Evolutionary conservation across 2,888 invertebrate genomes (phyloP), one percentile per base, ranked within the genome.

Genomic region (Leucophenga maculata): DNA sequence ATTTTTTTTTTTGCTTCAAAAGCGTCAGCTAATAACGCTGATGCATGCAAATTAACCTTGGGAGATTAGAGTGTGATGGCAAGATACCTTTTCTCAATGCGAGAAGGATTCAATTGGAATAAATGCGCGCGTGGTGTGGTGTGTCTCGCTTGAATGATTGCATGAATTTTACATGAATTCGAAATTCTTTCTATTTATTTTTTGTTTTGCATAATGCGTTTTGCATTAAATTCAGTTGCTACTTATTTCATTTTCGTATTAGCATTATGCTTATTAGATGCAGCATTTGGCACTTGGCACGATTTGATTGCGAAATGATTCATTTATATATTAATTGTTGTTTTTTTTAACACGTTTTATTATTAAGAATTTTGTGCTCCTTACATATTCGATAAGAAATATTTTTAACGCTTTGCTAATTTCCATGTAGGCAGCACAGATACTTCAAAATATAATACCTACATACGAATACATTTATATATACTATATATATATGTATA

Each of bases 21-120:
- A 50, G 48, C 16, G 50, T n/a, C 50, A 16, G 50, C 50, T 50
- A 50, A n/a, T 50, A 18, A 16, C 18, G 50, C 16, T 50, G 50
- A n/a, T 50, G 50, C 50, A 50, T 62, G 62, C 20, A 62, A 62
- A 62, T 62, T 62, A 62, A 62, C 62, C 62, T 62, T 62, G 62
- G 44, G 16, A 44, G 62, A 62, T 62, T 32, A 62, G 62, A 20
- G 44, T 31, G 32, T n/a, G 44, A 39, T 39, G 39, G 39, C 39
- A 6, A 20, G 44, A 39, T 39, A 32, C 39, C 39, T 39, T 39
- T 39, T 11, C 39, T 8, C 39, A 39, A 3, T 6, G 39, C 11
- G 39, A 1, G 39, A 39, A 13, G 14, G 20, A 44, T 62, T 1
- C 50, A 50, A 11, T 50, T 50, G 50, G 50, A 14, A 16, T 50